phyloP scores from a whole-genome alignment of 2,888 invertebrate genomes.

The Diarsia brunnea region DNA sequence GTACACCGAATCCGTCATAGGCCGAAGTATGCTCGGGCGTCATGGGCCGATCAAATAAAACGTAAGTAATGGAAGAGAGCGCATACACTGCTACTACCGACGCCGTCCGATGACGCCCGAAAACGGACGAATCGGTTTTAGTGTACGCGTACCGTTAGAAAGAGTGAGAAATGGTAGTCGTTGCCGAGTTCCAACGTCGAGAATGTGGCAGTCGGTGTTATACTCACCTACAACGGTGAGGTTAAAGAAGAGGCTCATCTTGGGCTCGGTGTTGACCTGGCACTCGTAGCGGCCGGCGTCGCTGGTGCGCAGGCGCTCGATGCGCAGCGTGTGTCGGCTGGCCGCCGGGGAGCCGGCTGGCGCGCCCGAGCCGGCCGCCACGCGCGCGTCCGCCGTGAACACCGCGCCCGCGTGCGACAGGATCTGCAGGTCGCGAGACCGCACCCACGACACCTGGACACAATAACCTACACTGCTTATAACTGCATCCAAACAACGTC shows the following conservation, averaged over 20 bases:
- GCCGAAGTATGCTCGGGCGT: too few relatives aligned
- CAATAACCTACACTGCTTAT: not conserved
- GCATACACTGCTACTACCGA: too few relatives aligned
- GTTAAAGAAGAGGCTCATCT: conserved; percentile 92
- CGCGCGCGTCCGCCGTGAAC: conserved; percentile 93
- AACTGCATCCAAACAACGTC: not conserved
- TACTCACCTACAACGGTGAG: conserved; percentile 92
- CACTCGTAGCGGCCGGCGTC: conserved; percentile 94
- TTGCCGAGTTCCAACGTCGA: too few relatives aligned
- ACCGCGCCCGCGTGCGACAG: conserved; percentile 92
- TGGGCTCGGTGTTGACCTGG: conserved; percentile 94
- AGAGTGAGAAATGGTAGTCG: too few relatives aligned
- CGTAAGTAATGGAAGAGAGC: too few relatives aligned
- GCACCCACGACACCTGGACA: conserved; percentile 93
- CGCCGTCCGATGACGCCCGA: too few relatives aligned
- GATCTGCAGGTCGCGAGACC: conserved; percentile 93
- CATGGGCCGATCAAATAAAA: too few relatives aligned
- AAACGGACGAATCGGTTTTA: too few relatives aligned
- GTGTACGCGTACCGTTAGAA: too few relatives aligned
- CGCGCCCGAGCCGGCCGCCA: conserved; percentile 88
- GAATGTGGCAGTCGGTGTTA: not conserved
- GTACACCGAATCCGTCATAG: too few relatives aligned
- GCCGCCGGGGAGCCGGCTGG: conserved; percentile 70
- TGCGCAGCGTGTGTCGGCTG: conserved; percentile 90
- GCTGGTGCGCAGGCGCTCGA: conserved; percentile 90